These are phyloP conservation scores for Isurus oxyrinchus DNA, from an alignment of 2,113 vertebrate genomes.

Conservation along the genomic window DNA sequence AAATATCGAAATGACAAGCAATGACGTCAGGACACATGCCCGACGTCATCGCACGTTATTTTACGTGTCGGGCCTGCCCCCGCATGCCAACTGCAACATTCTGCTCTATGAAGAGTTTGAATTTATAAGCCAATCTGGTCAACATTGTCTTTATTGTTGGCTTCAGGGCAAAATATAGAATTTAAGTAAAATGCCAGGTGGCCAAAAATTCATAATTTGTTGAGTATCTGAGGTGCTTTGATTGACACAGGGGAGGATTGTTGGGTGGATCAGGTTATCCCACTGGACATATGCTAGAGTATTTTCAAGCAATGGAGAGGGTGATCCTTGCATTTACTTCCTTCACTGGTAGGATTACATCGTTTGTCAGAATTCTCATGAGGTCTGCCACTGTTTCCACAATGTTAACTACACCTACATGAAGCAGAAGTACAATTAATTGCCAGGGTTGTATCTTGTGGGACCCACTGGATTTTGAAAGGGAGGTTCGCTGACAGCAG, in stretches of 20 bases:
- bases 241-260: neutral
- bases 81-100: too few relatives aligned
- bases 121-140: neutral
- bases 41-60: too few relatives aligned
- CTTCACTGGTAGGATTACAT: neutral
- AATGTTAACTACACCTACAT: neutral
- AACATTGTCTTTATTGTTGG: neutral
- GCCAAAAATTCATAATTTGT: neutral
- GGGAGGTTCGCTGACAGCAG: neutral
- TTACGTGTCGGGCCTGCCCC: too few relatives aligned
- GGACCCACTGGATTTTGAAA: neutral
- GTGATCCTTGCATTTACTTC: neutral
- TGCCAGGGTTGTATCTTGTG: neutral
- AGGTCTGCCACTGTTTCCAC: neutral
- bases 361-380: neutral
- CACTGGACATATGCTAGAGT: neutral
- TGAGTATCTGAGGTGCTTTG: neutral
- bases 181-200: neutral
- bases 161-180: neutral
- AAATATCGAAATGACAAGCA: too few relatives aligned
- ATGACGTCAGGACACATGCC: too few relatives aligned
- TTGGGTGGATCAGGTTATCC: neutral
- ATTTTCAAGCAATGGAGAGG: neutral
- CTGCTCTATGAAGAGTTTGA: neutral
- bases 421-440: neutral